Evolutionary conservation across 1,140 invertebrate genomes (phyloP).

Genomic region (Procambarus virginalis): DNA sequence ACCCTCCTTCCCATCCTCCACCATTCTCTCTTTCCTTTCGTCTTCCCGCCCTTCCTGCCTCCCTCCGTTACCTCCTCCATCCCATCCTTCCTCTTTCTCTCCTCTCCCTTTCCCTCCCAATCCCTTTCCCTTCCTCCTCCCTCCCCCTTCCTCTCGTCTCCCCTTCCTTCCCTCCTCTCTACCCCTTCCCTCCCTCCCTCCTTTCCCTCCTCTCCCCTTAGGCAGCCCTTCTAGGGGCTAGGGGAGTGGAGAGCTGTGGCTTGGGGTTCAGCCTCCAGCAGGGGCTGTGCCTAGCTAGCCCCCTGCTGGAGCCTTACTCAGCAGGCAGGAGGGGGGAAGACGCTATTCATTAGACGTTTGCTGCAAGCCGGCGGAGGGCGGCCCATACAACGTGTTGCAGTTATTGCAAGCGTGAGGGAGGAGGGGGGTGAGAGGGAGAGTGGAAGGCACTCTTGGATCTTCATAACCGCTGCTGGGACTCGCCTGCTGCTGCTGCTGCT

Average conservation of each 20-base stretch:
- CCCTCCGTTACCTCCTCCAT: not conserved
- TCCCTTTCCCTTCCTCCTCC: not conserved
- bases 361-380: not conserved
- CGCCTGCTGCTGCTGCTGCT: not conserved
- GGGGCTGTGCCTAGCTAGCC: no score
- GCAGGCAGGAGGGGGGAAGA: no score
- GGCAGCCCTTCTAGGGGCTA: not conserved
- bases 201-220: no score
- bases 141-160: not conserved
- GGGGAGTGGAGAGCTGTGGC: no score
- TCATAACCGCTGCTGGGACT: not conserved
- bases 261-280: no score
- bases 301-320: no score
- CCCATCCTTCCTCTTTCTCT: not conserved
- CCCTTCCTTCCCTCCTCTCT: not conserved
- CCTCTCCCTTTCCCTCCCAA: not conserved
- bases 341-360: no score
- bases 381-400: not conserved
- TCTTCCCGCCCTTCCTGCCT: not conserved
- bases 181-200: not conserved
- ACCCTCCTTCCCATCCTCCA: not conserved
- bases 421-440: not conserved
- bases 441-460: not conserved
- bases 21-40: not conserved
- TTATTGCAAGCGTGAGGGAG: slow-evolving; percentile 14